Evolutionary conservation across 2,888 invertebrate species (phyloP).

Genomic region (Embidobia sp.): DNA sequence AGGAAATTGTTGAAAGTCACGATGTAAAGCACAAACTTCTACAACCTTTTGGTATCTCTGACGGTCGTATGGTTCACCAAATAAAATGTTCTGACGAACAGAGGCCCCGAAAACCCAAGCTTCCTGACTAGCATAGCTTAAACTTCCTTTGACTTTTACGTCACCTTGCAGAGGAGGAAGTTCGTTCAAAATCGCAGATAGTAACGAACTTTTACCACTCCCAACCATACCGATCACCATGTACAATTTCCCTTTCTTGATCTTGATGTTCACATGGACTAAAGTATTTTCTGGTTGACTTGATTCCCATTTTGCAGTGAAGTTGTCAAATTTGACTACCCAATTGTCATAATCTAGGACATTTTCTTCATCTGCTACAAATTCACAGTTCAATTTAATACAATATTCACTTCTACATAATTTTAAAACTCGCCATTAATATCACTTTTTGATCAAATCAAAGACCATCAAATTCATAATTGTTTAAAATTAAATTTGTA

Average conservation of each 20-base stretch:
- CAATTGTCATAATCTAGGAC: conserved; percentile 34
- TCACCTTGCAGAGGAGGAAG: conserved; percentile 84
- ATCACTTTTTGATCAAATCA: too few species aligned
- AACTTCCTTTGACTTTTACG: conserved; percentile 85
- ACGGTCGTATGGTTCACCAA: conserved; percentile 87
- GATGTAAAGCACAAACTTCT: conserved; percentile 79
- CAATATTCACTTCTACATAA: too few species aligned
- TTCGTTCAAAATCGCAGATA: conserved; percentile 89
- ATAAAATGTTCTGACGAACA: conserved; percentile 92
- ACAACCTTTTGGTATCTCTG: conserved; percentile 83
- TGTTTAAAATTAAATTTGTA: too few species aligned
- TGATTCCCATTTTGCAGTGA: conserved; percentile 82
- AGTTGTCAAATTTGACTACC: conserved; percentile 72
- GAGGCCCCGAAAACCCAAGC: conserved; percentile 93
- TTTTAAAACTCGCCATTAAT: too few species aligned
- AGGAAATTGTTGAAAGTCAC: conserved; percentile 85
- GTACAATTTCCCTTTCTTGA: conserved; percentile 84
- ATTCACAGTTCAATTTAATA: too few species aligned
- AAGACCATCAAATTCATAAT: too few species aligned
- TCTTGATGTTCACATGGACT: conserved; percentile 82
- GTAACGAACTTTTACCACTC: conserved; percentile 87
- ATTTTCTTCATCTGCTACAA: conserved; percentile 32
- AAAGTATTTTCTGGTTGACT: conserved; percentile 83
- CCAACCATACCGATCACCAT: conserved; percentile 90
- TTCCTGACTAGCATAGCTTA: conserved; percentile 92